Base-by-base conservation (phyloP, 92 coral and sea anemone genomes). In the Heteractis magnifica region DNA sequence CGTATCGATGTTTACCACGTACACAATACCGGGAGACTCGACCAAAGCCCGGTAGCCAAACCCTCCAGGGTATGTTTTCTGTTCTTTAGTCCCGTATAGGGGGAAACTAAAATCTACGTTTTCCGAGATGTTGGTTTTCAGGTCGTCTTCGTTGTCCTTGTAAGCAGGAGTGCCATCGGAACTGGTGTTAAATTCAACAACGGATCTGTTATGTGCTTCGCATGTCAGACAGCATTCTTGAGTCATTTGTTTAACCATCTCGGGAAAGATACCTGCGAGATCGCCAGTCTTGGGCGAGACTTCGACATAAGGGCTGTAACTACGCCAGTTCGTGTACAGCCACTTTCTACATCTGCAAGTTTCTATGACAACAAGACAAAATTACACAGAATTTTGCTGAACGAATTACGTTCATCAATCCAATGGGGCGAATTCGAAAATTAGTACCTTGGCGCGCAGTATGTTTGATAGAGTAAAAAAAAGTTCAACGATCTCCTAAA, bases 1-100 rank as follows among this genome's bases (percentile, higher is more conserved):
- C 6, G 18, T 21, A 49, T 73, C 90, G 55, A 53, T 86, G 75
- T 82, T 81, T 52, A 89, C 87, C 15, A 89, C 90, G 65, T 81
- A 86, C 52, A 85, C 87, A 53, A 89, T 85, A n/a, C 92, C 92
- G 10, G 92, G 92, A 13, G 92, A 86, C 72, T 86, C 92, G 19
- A 89, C 76, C 15, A 89, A 71, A 15, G 92, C 86, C 56, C 88
- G 78, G 78, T 70, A 89, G 55, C 92, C 92, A 75, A 81, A 89
- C 51, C 90, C 88, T 14, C 77, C 78, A 1, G 75, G 80, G 62
- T 86, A 86, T 12, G 53, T 79, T 6, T 62, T 72, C 82, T 89
- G 87, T 51, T 88, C 86, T 20, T 72, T 82, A 56, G 71, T 59
- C 5, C 92, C 92, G 72, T 71, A 79, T 4, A 80, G 79, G 0